These are phyloP conservation scores for Lutraria rhynchaena DNA, from an alignment of 1,140 invertebrate genomes.

Conservation along the genomic window DNA sequence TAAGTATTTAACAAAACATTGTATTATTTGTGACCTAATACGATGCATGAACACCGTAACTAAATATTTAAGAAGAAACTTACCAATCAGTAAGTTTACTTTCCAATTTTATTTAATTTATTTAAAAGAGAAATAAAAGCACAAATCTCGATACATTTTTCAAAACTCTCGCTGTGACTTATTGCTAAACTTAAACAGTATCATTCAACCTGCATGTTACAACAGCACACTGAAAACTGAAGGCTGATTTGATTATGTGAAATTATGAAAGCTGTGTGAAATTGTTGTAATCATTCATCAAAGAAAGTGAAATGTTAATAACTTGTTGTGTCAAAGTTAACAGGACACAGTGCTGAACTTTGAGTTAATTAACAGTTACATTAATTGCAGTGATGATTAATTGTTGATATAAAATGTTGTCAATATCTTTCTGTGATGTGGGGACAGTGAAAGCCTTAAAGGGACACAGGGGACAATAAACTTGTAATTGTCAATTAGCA, in stretches of 20 bases:
- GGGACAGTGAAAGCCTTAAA: slow-evolving; percentile 1
- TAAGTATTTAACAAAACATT: too few relatives aligned
- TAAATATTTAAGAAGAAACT: background rate
- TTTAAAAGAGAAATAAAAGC: too few relatives aligned
- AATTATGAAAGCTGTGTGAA: background rate
- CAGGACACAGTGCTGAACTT: background rate
- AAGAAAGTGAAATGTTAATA: too few relatives aligned
- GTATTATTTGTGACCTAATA: too few relatives aligned
- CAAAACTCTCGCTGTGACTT: too few relatives aligned
- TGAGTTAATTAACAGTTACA: slow-evolving; percentile 24
- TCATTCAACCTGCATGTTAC: background rate
- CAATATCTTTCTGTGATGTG: slow-evolving; percentile 13
- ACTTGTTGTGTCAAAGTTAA: too few relatives aligned
- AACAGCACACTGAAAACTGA: background rate
- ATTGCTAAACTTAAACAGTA: background rate
- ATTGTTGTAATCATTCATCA: slow-evolving; percentile 16
- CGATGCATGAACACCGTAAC: too few relatives aligned
- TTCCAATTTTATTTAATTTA: too few relatives aligned
- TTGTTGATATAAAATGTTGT: slow-evolving; percentile 5
- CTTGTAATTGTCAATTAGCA: slow-evolving; percentile 8
- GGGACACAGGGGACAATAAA: slow-evolving; percentile 22
- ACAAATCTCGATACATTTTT: too few relatives aligned
- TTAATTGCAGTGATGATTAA: slow-evolving; percentile 6
- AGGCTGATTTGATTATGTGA: background rate
- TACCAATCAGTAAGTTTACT: slow-evolving; percentile 5